Conservation (phyloP, 2,113 vertebrate species). For the Poeciliopsis turrubarensis region DNA sequence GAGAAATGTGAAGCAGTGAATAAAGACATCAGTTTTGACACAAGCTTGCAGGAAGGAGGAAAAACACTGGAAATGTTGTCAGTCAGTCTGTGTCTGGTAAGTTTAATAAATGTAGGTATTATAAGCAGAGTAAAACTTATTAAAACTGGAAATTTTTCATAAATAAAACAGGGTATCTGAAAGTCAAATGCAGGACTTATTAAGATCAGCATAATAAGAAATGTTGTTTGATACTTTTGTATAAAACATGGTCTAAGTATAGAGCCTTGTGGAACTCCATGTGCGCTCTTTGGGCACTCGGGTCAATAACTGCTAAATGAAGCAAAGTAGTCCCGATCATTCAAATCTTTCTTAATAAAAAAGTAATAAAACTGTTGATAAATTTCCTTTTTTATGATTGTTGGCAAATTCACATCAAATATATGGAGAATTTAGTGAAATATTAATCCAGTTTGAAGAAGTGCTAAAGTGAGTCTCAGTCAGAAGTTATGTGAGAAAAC, state of each 20-base stretch:
- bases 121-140: not conserved
- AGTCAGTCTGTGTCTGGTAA: not conserved
- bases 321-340: not conserved
- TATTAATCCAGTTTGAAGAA: not conserved
- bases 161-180: not conserved
- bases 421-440: not conserved
- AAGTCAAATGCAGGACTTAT: too few relatives aligned
- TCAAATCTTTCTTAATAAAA: not conserved
- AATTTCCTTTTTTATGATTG: not conserved
- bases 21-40: not conserved
- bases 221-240: not conserved
- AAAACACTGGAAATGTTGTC: not conserved
- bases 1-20: not conserved
- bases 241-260: not conserved
- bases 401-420: not conserved
- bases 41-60: conserved; percentile 11
- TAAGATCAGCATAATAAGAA: not conserved
- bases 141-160: not conserved
- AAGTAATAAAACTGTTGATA: not conserved
- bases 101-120: not conserved
- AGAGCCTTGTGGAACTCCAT: not conserved
- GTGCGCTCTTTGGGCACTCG: not conserved
- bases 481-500: conserved; percentile 37
- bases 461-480: not conserved
- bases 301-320: too few relatives aligned